A percentile compares a stretch with the other conserved stretches of the same genome.
Conservation (phyloP, 2,797 vertebrate genomes). For the Pteronotus mesoamericanus region DNA sequence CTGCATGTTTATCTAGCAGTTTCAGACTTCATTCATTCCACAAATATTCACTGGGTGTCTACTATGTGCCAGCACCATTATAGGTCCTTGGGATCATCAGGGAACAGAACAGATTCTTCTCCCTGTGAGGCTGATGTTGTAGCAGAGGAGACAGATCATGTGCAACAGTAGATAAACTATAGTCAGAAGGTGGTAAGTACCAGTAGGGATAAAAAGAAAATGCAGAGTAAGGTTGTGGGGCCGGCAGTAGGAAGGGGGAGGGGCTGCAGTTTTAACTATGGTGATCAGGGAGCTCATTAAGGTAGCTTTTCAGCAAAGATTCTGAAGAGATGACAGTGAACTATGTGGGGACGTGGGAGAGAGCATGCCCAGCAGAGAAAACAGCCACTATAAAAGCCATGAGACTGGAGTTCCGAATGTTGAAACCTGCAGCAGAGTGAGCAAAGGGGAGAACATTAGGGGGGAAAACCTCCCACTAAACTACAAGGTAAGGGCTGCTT, state of each 20-base stretch:
- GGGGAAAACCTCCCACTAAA: neutral
- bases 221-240: neutral
- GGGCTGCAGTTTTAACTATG: neutral
- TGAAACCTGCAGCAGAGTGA: neutral
- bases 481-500: neutral
- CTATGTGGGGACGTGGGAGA: neutral
- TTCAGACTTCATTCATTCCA: slow-evolving; percentile 2
- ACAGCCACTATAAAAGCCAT: neutral
- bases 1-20: neutral
- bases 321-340: neutral
- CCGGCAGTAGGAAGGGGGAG: neutral
- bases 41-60: neutral
- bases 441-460: neutral
- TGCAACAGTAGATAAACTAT: neutral
- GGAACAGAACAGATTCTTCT: neutral
- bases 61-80: neutral
- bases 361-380: neutral
- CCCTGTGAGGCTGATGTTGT: neutral
- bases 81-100: neutral
- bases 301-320: neutral
- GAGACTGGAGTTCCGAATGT: neutral
- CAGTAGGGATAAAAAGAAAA: neutral
- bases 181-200: neutral
- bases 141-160: neutral
- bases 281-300: neutral